A percentile compares a stretch with the other conserved stretches of the same genome.
These are phyloP conservation scores for Danio jaintianensis DNA, from an alignment of 2,797 vertebrate genomes.

Conservation along the genomic window DNA sequence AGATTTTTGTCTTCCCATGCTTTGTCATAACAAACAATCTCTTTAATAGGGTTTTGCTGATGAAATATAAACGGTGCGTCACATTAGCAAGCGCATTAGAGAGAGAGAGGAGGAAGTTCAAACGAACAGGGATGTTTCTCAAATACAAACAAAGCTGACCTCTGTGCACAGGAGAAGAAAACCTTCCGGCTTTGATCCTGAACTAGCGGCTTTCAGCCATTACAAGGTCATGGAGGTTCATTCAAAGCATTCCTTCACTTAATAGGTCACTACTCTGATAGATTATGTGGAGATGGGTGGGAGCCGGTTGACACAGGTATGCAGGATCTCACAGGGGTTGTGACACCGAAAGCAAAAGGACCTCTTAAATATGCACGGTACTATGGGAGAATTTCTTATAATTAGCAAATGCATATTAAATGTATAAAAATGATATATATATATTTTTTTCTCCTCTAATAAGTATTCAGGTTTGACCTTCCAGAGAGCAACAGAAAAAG, in stretches of 20 bases:
- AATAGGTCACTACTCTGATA: slow-evolving; percentile 73
- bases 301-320: slow-evolving; percentile 33
- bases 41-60: not conserved
- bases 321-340: not conserved
- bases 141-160: slow-evolving; percentile 48
- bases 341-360: slow-evolving; percentile 4
- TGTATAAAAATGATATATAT: not conserved
- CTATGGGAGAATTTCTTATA: not conserved
- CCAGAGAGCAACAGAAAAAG: not conserved
- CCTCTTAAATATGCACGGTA: not conserved
- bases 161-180: slow-evolving; percentile 34
- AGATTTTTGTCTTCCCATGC: slow-evolving; percentile 1
- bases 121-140: slow-evolving; percentile 13
- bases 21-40: not conserved
- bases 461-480: no score
- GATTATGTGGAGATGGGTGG: slow-evolving; percentile 41
- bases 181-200: slow-evolving; percentile 69
- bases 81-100: slow-evolving; percentile 26
- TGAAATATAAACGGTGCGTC: slow-evolving; percentile 30
- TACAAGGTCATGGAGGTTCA: slow-evolving; percentile 69
- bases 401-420: not conserved
- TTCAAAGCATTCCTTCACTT: slow-evolving; percentile 72
- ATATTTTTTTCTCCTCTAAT: not conserved
- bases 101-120: slow-evolving; percentile 36
- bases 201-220: slow-evolving; percentile 69